These are phyloP conservation scores for Odobenus rosmarus DNA, from an alignment of 2,113 vertebrate genomes.

Conservation along the genomic window DNA sequence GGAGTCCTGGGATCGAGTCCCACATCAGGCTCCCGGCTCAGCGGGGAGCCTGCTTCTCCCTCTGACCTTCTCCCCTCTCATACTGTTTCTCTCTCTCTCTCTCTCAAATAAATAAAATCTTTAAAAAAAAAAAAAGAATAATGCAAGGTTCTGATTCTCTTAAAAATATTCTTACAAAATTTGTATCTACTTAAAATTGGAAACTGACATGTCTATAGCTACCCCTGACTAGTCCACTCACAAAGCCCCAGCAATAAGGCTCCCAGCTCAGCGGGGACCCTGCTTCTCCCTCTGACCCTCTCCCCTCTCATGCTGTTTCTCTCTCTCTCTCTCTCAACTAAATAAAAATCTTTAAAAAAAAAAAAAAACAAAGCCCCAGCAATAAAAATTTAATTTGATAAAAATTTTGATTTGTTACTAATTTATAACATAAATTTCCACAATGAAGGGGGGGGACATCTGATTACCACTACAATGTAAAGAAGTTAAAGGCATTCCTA, in stretches of 20 bases:
- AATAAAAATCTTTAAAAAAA: too few species aligned
- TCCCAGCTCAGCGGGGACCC: too few species aligned
- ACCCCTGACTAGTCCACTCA: background rate
- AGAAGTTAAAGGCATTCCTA: background rate
- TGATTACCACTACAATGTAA: constrained; percentile 9
- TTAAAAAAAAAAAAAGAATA: too few species aligned
- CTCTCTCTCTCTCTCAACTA: too few species aligned
- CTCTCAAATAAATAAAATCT: too few species aligned
- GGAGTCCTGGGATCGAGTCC: too few species aligned
- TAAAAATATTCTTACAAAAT: background rate
- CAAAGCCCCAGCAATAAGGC: constrained; percentile 37
- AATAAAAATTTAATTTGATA: constrained; percentile 24
- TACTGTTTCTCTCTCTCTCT: too few species aligned
- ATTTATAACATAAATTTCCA: constrained; percentile 17
- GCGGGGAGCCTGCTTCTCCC: too few species aligned
- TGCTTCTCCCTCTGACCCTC: too few species aligned
- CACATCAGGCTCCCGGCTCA: too few species aligned
- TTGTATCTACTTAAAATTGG: background rate
- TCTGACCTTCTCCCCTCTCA: too few species aligned
- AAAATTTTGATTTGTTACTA: background rate
- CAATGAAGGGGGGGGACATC: background rate
- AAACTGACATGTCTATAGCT: background rate
- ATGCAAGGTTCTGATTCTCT: background rate
- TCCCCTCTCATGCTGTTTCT: too few species aligned
- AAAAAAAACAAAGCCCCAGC: constrained; percentile 10